phyloP scores from a whole-genome alignment of 2,797 vertebrate genomes.

The Distichodus sexfasciatus region DNA sequence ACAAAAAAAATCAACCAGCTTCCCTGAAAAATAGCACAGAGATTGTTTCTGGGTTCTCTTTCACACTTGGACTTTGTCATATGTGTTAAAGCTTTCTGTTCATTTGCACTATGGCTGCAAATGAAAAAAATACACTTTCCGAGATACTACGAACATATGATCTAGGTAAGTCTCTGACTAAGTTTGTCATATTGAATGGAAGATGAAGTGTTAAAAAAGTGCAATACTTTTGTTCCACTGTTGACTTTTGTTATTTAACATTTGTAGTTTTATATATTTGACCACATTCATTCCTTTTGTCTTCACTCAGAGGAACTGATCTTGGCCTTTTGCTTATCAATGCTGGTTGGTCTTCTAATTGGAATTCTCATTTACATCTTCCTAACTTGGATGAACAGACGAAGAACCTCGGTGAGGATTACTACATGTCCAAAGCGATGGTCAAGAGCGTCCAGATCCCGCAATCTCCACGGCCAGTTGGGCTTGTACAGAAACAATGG shows the following conservation, averaged over 20 bases:
- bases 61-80: constrained; percentile 31
- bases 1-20: constrained; percentile 63
- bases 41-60: constrained; percentile 28
- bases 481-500: constrained; percentile 88
- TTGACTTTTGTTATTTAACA: constrained; percentile 48
- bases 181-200: background rate
- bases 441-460: constrained; percentile 57
- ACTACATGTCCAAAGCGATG: constrained; percentile 77
- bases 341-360: constrained; percentile 84
- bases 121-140: constrained; percentile 69
- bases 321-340: constrained; percentile 89
- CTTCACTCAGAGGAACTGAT: constrained; percentile 79
- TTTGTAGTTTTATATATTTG: constrained; percentile 53
- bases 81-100: constrained; percentile 51
- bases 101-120: constrained; percentile 81
- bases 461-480: constrained; percentile 65
- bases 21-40: constrained; percentile 59
- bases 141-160: constrained; percentile 80
- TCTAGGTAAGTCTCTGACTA: constrained; percentile 80
- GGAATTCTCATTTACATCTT: constrained; percentile 87
- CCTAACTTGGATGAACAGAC: constrained; percentile 83
- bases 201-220: constrained; percentile 1
- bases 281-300: constrained; percentile 30
- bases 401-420: constrained; percentile 84
- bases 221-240: constrained; percentile 50